Conservation (phyloP, 64 coral and sea anemone genomes). For the Stichodactyla mertensii region DNA sequence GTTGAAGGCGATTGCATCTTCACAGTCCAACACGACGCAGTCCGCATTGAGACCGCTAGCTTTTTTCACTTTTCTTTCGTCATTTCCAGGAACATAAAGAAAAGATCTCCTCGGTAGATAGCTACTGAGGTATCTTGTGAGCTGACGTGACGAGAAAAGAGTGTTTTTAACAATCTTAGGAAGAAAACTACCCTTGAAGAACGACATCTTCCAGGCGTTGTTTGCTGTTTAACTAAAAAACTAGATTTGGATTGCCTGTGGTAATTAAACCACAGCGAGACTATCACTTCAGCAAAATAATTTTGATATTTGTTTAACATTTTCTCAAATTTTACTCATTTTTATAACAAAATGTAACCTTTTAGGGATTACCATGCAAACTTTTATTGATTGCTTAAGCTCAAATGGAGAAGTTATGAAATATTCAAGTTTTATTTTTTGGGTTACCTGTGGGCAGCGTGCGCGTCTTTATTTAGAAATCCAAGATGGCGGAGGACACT, state of each 20-base stretch:
- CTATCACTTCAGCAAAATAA: not conserved
- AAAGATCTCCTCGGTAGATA: constrained; percentile 77
- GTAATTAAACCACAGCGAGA: not conserved
- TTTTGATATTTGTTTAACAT: too few relatives aligned
- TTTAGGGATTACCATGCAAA: too few relatives aligned
- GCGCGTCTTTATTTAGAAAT: not conserved
- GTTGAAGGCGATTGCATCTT: constrained; percentile 81
- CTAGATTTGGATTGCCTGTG: not conserved
- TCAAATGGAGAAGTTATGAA: not conserved
- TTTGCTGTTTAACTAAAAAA: too few relatives aligned
- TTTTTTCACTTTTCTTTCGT: constrained; percentile 88
- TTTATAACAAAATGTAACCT: too few relatives aligned
- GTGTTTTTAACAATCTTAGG: not conserved
- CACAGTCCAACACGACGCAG: constrained; percentile 93
- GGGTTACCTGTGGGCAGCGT: not conserved
- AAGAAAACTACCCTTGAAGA: not conserved
- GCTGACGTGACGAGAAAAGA: not conserved
- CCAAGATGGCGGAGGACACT: not conserved
- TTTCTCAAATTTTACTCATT: too few relatives aligned
- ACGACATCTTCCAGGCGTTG: constrained; percentile 11
- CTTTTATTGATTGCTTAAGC: not conserved
- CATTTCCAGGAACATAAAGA: constrained; percentile 96
- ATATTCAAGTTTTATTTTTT: not conserved
- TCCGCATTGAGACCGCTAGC: constrained; percentile 67
- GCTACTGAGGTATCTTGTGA: constrained; percentile 19